Evolutionary conservation across 2,888 invertebrate genomes (phyloP), one percentile per base, ranked within the genome.

Genomic region (Archaeoteleia sp.): DNA sequence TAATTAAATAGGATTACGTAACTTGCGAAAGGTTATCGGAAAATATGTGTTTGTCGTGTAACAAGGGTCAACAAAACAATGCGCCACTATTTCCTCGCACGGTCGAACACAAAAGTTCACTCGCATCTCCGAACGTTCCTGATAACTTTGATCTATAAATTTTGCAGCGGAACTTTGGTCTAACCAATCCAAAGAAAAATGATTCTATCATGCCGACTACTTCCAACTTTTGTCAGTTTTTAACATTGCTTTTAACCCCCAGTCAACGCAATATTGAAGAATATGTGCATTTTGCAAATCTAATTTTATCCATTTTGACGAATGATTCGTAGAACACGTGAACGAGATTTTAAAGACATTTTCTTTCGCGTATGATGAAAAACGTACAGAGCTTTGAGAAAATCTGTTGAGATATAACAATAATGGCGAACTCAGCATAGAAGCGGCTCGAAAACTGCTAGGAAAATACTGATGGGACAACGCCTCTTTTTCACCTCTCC

Each of bases 1-100:
- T 45, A 25, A 51, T 60, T 60, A 51, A 43, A 37, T 27, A n/a
- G 34, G 30, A 60, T 51, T 51, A 51, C 45, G 27, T 45, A 51
- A 43, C 17, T 37, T 51, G 7, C 12, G 10, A 37, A 30, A 45
- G 9, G 51, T 6, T 29, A 43, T 45, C 23, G n/a, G 37, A 60
- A 60, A 58, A 48, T 49, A 51, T 60, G 23, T 51, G 49, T 51
- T 60, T 49, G 23, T 51, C 51, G n/a, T n/a, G n/a, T n/a, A 60
- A 51, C 32, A 23, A 60, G 25, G n/a, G n/a, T n/a, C n/a, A n/a
- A n/a, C n/a, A n/a, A 51, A 60, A 51, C 49, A 51, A 60, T 60
- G 45, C 20, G 14, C 37, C n/a, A 20, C 27, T 13, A 39, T 39
- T 37, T n/a, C n/a, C n/a, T n/a, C n/a, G n/a, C n/a, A n/a, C 29